Base-by-base conservation (phyloP, 2,797 vertebrate species). In the Pseudotriccus pelzelni region DNA sequence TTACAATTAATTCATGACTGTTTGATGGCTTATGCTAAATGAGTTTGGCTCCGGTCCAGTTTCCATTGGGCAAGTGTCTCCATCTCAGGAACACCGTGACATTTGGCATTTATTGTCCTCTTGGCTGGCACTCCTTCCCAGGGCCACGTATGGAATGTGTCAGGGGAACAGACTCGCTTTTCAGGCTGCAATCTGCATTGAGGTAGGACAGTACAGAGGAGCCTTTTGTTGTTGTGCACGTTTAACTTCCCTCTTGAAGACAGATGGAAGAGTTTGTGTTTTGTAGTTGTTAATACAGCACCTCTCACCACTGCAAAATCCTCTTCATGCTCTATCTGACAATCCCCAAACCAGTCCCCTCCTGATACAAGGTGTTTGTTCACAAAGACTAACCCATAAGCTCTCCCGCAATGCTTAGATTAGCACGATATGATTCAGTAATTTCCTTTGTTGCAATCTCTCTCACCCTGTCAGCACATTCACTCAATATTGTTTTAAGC, bases 31-130 rank as follows among this genome's bases (percentile, higher is more conserved):
- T 76, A 74, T 68, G 86, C 92, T 94, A 96, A 96, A 94, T 18
- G 88, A 94, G 92, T 74, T 93, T 96, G 95, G 94, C 95, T 89
- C 36, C 44, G 12, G n/a, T 84, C 87, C 94, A 96, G 87, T 94
- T 96, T 96, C 95, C 93, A 95, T 3, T 82, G 91, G 94, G 74
- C 85, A 53, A 90, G 91, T 14, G 63, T 89, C 91, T 77, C 68
- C 32, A 36, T 44, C 91, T 79, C 83, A 30, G 90, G 91, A 95
- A 68, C 87, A 41, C 80, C 0, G 3, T 83, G 91, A 91, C 91
- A 94, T 95, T 94, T 96, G 96, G 94, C 83, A 74, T 93, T 95
- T 94, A 73, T 76, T 90, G 84, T 95, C 90, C 77, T 34, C 12
- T 62, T 82, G 88, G 91, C 93, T 94, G 89, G 87, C 87, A 32